Percentiles rank a stretch among this genome's conserved stretches.
These are phyloP conservation scores for Alethe castanea DNA, from an alignment of 2,113 vertebrate genomes.

Conservation along the genomic window DNA sequence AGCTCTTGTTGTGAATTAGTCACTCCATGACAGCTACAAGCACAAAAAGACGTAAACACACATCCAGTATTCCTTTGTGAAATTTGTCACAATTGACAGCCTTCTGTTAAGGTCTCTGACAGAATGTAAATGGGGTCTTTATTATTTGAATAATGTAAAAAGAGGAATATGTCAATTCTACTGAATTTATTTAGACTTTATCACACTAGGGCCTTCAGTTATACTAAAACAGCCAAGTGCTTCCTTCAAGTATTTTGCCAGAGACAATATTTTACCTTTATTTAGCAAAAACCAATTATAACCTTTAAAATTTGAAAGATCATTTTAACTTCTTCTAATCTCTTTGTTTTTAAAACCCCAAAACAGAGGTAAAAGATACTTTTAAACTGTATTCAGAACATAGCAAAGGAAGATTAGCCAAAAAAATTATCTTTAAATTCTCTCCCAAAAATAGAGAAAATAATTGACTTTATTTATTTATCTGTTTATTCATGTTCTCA, in stretches of 20 bases:
- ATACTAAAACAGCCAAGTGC: background rate
- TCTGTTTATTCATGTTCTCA: background rate
- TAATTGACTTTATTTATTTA: background rate
- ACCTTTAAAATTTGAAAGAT: background rate
- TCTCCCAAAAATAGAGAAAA: background rate
- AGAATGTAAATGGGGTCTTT: background rate
- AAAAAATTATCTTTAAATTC: background rate
- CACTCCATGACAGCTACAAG: background rate
- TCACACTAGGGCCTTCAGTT: background rate
- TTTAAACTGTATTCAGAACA: background rate
- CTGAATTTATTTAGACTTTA: conserved; percentile 15
- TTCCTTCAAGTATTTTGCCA: background rate
- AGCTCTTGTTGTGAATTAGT: background rate
- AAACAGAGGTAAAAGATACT: background rate
- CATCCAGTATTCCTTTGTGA: background rate
- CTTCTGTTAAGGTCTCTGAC: conserved; percentile 9
- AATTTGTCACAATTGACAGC: conserved; percentile 37
- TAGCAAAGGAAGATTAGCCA: background rate
- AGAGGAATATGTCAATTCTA: background rate
- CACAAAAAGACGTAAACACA: background rate
- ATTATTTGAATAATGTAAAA: conserved; percentile 3
- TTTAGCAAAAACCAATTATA: background rate
- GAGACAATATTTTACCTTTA: background rate
- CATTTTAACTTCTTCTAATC: background rate
- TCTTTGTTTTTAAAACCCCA: background rate